Evolutionary conservation across 2,797 vertebrate genomes (phyloP).

Genomic region (Lophotriccus pileatus): DNA sequence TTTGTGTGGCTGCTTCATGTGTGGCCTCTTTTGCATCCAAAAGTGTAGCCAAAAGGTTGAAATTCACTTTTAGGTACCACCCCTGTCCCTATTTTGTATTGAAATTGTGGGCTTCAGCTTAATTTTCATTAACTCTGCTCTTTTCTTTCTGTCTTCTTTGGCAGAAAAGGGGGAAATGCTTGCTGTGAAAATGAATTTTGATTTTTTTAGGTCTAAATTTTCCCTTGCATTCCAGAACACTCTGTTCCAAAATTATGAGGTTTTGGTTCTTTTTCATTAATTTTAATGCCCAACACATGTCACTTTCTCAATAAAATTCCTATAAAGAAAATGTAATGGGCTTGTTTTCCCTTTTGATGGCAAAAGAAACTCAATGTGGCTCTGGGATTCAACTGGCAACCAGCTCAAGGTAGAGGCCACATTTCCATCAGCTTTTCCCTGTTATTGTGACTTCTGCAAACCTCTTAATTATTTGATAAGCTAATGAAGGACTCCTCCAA

Average conservation of each 20-base stretch:
- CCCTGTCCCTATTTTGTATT: neutral
- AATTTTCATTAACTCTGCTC: neutral
- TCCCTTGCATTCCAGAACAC: neutral
- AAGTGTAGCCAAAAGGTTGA: neutral
- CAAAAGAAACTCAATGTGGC: neutral
- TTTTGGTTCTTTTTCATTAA: neutral
- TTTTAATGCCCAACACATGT: slow-evolving; percentile 2
- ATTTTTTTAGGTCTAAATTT: neutral
- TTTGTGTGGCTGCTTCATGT: neutral
- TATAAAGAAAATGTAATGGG: neutral
- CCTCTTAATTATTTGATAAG: neutral
- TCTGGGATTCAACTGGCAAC: neutral
- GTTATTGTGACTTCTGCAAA: neutral
- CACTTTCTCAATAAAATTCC: neutral
- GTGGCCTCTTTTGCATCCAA: neutral
- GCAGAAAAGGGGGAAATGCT: neutral
- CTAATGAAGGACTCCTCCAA: neutral
- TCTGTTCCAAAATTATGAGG: neutral
- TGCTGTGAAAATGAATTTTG: neutral
- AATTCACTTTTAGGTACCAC: neutral
- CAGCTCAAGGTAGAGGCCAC: neutral
- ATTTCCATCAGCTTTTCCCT: neutral
- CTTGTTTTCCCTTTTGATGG: neutral
- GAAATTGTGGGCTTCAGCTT: neutral
- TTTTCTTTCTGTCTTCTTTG: neutral